Evolutionary conservation across 2,113 vertebrate species (phyloP).

Genomic region (Odontophorus gujanensis): DNA sequence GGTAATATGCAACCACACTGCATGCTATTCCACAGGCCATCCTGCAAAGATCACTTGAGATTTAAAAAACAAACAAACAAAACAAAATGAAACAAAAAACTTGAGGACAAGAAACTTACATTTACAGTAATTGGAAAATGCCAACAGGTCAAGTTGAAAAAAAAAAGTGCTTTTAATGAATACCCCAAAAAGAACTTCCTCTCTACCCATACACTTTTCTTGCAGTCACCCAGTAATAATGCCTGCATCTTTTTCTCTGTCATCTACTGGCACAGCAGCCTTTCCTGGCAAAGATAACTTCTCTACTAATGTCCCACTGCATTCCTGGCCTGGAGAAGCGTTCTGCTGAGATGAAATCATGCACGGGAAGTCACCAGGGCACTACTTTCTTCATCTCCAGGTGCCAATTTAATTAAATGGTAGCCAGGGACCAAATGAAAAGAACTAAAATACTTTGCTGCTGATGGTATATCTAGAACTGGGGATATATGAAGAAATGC

Average conservation of each 20-base stretch:
- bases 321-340: neutral
- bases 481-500: neutral
- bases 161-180: neutral
- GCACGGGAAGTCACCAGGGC: neutral
- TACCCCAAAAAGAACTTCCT: neutral
- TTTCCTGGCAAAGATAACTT: neutral
- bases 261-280: neutral
- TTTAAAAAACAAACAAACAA: neutral
- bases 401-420: constrained; percentile 20
- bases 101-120: neutral
- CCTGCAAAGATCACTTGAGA: neutral
- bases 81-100: no score
- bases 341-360: constrained; percentile 51
- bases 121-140: neutral
- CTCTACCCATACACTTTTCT: neutral
- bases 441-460: neutral
- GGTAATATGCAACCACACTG: neutral
- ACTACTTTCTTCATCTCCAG: neutral
- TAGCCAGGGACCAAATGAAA: neutral
- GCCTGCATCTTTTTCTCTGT: neutral
- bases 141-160: neutral
- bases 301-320: neutral
- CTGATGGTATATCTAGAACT: neutral
- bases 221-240: neutral
- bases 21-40: neutral